phyloP scores from a whole-genome alignment of 2,113 vertebrate species.

The Indri indri region DNA sequence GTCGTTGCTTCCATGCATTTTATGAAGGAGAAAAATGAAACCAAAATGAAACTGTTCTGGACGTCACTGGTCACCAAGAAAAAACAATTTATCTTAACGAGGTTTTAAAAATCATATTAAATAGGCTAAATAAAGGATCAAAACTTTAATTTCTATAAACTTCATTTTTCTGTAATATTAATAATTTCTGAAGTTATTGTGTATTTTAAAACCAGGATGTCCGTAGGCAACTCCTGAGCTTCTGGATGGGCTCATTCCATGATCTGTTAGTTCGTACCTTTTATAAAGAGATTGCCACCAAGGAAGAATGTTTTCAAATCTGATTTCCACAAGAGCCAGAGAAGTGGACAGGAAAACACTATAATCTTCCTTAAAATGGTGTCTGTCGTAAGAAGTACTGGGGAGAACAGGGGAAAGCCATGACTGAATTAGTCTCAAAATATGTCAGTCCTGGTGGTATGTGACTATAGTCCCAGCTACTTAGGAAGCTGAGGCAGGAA shows the following conservation, averaged over 20 bases:
- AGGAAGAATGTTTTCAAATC: conserved; percentile 18
- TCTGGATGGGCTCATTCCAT: background rate
- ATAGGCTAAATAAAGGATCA: background rate
- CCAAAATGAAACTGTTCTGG: background rate
- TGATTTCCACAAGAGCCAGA: background rate
- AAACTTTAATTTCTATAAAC: background rate
- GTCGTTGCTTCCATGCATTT: background rate
- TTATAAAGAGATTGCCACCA: background rate
- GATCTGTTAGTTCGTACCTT: background rate
- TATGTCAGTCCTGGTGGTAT: background rate
- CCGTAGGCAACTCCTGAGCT: background rate
- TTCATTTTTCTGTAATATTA: background rate
- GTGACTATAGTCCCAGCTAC: too few species aligned
- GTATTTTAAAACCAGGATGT: background rate
- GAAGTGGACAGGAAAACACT: background rate
- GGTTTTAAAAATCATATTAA: background rate
- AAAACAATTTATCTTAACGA: background rate
- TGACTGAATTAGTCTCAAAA: conserved; percentile 11
- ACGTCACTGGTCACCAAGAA: background rate
- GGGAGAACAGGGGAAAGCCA: background rate
- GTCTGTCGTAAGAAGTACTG: background rate
- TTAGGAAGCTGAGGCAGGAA: too few species aligned
- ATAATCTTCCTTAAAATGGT: background rate
- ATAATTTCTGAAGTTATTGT: background rate
- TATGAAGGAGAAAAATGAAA: conserved; percentile 9